Conservation (phyloP, 2,888 invertebrate genomes). For the Archaeoteleia sp. region DNA sequence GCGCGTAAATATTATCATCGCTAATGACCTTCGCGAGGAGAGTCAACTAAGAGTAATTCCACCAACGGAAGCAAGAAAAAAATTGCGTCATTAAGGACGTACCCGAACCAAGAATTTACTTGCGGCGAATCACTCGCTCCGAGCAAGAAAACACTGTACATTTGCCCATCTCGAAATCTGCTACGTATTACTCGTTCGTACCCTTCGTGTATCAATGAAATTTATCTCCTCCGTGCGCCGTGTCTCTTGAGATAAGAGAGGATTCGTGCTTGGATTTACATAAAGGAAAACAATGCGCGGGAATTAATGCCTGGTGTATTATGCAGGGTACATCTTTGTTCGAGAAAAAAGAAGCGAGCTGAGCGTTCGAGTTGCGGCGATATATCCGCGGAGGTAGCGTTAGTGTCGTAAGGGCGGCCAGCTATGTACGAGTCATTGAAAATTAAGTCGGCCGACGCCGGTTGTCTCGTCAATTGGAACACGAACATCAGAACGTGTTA, state of each 20-base stretch:
- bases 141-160: no score
- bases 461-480: conserved; percentile 61
- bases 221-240: no score
- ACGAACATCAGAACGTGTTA: conserved; percentile 60
- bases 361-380: no score
- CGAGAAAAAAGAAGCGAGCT: neutral
- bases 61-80: neutral
- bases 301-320: conserved; percentile 6
- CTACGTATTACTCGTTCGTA: no score
- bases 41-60: conserved; percentile 11
- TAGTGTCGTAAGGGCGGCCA: no score
- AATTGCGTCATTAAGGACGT: no score
- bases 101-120: no score
- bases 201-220: no score
- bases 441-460: conserved; percentile 58
- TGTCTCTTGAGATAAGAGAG: no score
- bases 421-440: conserved; percentile 61
- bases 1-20: conserved; percentile 34
- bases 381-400: conserved; percentile 1
- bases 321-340: conserved; percentile 1
- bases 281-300: neutral
- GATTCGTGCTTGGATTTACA: neutral
- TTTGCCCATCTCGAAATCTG: no score
- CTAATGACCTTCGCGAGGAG: conserved; percentile 21
- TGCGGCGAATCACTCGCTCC: no score